Percentiles rank a stretch among this genome's conserved stretches.
phyloP scores from a whole-genome alignment of 2,888 invertebrate species.

The Lasius fuliginosus region DNA sequence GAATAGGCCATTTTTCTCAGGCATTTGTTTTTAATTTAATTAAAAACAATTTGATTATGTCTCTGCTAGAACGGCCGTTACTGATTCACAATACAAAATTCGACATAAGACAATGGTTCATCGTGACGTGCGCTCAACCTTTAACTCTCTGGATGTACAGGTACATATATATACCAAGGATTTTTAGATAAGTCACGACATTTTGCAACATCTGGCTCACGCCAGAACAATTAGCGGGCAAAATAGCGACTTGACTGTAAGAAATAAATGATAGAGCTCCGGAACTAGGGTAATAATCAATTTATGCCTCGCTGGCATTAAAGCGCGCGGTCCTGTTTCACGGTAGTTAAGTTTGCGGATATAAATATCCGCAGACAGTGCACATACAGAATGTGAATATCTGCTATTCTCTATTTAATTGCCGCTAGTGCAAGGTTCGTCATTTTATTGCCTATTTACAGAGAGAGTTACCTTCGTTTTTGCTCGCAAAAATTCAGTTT shows the following conservation, averaged over 20 bases:
- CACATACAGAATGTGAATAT: constrained; percentile 6
- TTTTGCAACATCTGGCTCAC: constrained; percentile 18
- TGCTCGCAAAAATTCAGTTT: constrained; percentile 96
- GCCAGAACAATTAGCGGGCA: constrained; percentile 40
- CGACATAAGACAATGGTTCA: constrained; percentile 98
- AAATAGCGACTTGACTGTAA: background rate
- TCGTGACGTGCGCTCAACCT: constrained; percentile 96
- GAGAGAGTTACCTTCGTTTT: constrained; percentile 96
- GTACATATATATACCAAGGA: constrained; percentile 85
- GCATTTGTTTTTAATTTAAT: background rate
- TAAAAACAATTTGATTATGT: constrained; percentile 35
- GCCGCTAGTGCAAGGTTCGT: constrained; percentile 43
- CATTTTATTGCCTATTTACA: constrained; percentile 83
- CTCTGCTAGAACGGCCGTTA: constrained; percentile 93
- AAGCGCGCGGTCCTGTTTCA: constrained; percentile 9
- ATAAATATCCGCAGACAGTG: constrained; percentile 52
- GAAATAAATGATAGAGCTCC: constrained; percentile 26
- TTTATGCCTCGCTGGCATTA: constrained; percentile 26
- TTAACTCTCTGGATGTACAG: constrained; percentile 97
- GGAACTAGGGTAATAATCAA: constrained; percentile 50
- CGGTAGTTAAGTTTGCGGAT: constrained; percentile 36
- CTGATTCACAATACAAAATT: constrained; percentile 97
- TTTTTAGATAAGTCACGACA: constrained; percentile 46
- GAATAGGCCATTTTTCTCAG: background rate
- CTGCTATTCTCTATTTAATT: constrained; percentile 59